These are phyloP conservation scores for Danio jaintianensis DNA, from an alignment of 2,797 vertebrate species.

Conservation along the genomic window DNA sequence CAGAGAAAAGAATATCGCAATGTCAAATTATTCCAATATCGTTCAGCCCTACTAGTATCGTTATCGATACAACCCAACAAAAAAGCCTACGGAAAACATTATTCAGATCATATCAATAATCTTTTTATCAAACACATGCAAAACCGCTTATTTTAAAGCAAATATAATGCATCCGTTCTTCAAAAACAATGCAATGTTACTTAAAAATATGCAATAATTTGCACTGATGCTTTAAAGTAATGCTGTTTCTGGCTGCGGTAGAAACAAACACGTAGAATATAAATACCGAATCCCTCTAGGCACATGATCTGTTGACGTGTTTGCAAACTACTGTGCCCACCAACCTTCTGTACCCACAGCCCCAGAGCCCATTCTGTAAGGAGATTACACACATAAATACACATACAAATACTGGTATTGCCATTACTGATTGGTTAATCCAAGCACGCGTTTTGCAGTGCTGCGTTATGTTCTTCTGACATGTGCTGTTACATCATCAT, in stretches of 20 bases:
- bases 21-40: too few species aligned
- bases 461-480: slow-evolving; percentile 66
- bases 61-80: too few species aligned
- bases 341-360: slow-evolving; percentile 8
- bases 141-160: neutral
- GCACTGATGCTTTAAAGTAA: slow-evolving; percentile 1
- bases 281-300: neutral
- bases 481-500: slow-evolving; percentile 35
- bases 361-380: slow-evolving; percentile 8
- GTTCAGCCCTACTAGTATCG: too few species aligned
- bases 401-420: slow-evolving; percentile 53
- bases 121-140: neutral
- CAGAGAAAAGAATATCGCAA: too few species aligned
- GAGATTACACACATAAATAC: slow-evolving; percentile 37
- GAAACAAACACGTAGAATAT: neutral
- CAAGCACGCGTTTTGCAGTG: slow-evolving; percentile 63
- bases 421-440: slow-evolving; percentile 76
- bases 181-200: neutral
- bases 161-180: neutral
- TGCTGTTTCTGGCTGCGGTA: neutral
- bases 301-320: slow-evolving; percentile 21
- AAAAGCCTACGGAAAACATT: neutral
- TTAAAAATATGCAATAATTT: neutral
- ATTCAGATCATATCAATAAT: neutral
- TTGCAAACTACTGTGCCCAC: slow-evolving; percentile 14